Conservation (phyloP, 2,113 vertebrate genomes). For the Nothoprocta perdicaria region DNA sequence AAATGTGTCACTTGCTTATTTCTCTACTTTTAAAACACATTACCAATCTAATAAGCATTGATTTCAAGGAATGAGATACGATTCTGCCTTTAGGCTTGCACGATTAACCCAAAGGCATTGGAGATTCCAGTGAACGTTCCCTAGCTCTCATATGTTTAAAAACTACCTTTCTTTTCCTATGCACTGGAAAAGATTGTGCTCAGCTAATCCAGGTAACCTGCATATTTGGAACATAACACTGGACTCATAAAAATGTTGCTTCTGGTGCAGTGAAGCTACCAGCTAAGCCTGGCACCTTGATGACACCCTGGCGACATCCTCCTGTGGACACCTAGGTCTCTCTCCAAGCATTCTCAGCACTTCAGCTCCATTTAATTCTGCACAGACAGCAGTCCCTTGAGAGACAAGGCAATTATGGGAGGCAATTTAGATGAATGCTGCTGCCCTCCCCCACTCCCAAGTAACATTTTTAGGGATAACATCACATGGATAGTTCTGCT, state of each 20-base stretch:
- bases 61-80: neutral
- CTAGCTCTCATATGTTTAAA: neutral
- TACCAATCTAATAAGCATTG: neutral
- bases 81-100: neutral
- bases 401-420: neutral
- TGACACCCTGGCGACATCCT: neutral
- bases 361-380: neutral
- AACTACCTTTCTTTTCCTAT: neutral
- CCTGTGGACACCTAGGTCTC: rapidly evolving
- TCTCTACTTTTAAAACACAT: slow-evolving; percentile 1
- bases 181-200: neutral
- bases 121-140: neutral
- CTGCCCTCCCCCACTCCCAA: neutral
- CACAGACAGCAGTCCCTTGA: neutral
- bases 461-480: neutral
- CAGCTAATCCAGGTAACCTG: neutral
- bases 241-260: neutral
- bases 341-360: neutral
- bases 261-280: neutral
- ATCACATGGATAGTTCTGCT: neutral
- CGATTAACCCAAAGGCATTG: neutral
- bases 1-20: neutral
- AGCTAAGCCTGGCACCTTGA: neutral
- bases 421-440: neutral
- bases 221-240: rapidly evolving